Evolutionary conservation across 2,888 invertebrate species (phyloP), one percentile per base, ranked within the genome.

Genomic region (Cepaea hortensis): DNA sequence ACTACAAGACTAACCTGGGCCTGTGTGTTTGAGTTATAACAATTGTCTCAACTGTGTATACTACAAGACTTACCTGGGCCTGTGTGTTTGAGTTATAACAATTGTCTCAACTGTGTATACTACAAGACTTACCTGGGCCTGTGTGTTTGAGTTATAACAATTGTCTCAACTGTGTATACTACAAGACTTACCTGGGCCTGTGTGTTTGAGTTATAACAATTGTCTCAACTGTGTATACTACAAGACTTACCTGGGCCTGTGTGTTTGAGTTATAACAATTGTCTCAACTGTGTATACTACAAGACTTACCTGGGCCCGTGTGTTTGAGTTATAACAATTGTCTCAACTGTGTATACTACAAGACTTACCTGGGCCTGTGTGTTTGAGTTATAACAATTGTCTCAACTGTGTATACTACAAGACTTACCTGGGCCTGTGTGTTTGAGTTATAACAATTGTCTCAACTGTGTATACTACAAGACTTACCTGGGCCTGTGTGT

Each of bases 141-240:
- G 97, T 97, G 94, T 99, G 98, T 91, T 97, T 97, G 48, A 99
- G 94, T 79, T n/a, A n/a, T n/a, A n/a, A n/a, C n/a, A n/a, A n/a
- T n/a, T n/a, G n/a, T n/a, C n/a, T n/a, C n/a, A n/a, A n/a, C n/a
- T n/a, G n/a, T 1, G 35, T 35, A 35, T 35, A 1, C 35, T 35
- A 55, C 55, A 55, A 20, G 13, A 79, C 88, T 88, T 89, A 95
- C 95, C 95, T 90, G 94, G 92, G 46, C 93, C 97, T 0, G 97
- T 97, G 94, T 99, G 98, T 91, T 97, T 97, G 50, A 99, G 94
- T 79, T 35, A 0, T 35, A 1, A 35, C 35, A 35, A 35, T 35
- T 35, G 35, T 35, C 35, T 35, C 35, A 35, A 35, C 35, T 35
- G 35, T 1, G 96, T 96, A 93, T 68, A 0, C 11, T 4, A 6